phyloP scores from a whole-genome alignment of 1,140 invertebrate species.

The Aphaenogaster rudis region DNA sequence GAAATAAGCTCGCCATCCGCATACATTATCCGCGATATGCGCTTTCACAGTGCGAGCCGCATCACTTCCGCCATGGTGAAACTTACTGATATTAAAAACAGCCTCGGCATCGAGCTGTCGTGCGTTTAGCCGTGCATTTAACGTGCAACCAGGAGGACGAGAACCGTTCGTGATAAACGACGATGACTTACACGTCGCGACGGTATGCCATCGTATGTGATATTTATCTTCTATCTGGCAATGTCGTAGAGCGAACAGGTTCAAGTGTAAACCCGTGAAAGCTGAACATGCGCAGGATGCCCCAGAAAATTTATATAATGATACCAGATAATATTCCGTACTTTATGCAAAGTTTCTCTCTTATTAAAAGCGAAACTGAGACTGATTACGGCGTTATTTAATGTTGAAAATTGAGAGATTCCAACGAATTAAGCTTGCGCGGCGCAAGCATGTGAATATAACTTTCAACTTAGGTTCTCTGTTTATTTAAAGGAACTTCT shows the following conservation, averaged over 20 bases:
- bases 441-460: not conserved
- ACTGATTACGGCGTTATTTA: not conserved
- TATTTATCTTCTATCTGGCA: constrained; percentile 30
- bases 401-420: not conserved
- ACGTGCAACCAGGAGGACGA: constrained; percentile 24
- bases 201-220: not conserved
- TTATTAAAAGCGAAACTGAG: constrained; percentile 22
- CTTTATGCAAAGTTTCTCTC: constrained; percentile 23
- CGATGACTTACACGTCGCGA: not conserved
- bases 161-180: not conserved
- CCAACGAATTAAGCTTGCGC: not conserved
- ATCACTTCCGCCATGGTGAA: constrained; percentile 59
- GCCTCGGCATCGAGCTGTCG: not conserved
- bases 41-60: constrained; percentile 48
- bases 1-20: constrained; percentile 43
- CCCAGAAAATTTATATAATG: constrained; percentile 33
- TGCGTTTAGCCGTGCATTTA: constrained; percentile 14
- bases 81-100: constrained; percentile 45
- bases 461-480: not conserved
- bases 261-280: constrained; percentile 47
- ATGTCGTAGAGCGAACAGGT: constrained; percentile 3
- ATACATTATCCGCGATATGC: constrained; percentile 17
- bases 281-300: not conserved
- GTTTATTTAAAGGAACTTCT: not conserved
- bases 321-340: constrained; percentile 1